A percentile compares a stretch with the other conserved stretches of the same genome.
Conservation (phyloP, 2,888 invertebrate species). For the Archips xylosteana region DNA sequence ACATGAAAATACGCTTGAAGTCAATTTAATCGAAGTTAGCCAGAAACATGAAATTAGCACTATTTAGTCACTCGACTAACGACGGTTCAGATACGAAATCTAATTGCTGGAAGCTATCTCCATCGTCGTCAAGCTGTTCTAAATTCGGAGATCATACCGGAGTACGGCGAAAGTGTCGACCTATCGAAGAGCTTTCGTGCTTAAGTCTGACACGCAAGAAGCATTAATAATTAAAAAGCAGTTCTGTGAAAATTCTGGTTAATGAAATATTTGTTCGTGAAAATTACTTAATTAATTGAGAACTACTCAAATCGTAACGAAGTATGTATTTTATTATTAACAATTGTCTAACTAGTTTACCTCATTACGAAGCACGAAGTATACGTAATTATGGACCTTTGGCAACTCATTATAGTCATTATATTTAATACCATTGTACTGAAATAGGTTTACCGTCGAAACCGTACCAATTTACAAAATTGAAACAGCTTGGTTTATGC, state of each 20-base stretch:
- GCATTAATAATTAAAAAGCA: background rate
- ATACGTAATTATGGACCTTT: background rate
- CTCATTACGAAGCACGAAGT: background rate
- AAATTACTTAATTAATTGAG: background rate
- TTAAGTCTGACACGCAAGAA: background rate
- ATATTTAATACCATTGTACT: background rate
- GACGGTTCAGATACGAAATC: conserved; percentile 11
- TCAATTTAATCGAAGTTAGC: background rate
- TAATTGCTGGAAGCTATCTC: conserved; percentile 1
- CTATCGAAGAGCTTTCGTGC: background rate
- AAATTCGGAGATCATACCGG: conserved; percentile 15
- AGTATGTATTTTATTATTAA: background rate
- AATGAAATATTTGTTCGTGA: background rate
- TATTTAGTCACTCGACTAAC: conserved; percentile 6
- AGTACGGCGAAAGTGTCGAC: background rate
- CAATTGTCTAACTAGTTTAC: background rate
- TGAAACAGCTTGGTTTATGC: conserved; percentile 21
- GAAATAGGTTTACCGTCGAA: background rate
- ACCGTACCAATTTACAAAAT: conserved; percentile 14
- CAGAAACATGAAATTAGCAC: background rate
- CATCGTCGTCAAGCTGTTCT: conserved; percentile 8
- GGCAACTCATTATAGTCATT: background rate
- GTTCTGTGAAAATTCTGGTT: background rate
- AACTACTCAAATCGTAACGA: background rate
- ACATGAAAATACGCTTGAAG: background rate